These are phyloP conservation scores for Vulpes ferrilata DNA, from an alignment of 2,113 vertebrate genomes.

Conservation along the genomic window DNA sequence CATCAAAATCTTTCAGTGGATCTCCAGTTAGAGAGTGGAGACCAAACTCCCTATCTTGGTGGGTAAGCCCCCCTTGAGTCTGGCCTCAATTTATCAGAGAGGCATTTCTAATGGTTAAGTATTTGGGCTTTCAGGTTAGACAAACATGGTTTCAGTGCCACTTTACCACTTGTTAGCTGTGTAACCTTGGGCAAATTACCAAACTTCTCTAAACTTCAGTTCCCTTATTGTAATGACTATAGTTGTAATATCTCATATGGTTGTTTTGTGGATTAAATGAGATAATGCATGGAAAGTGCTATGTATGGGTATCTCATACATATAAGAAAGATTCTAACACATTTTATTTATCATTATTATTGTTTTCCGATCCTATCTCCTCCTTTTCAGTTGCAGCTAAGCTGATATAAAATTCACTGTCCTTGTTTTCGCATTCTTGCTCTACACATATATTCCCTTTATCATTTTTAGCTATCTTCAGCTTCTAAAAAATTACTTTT, in stretches of 20 bases:
- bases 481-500: neutral
- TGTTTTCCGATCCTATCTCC: neutral
- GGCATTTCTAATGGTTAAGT: neutral
- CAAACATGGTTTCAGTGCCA: neutral
- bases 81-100: neutral
- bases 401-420: neutral
- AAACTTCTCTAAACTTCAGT: conserved; percentile 26
- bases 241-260: neutral
- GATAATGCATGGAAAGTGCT: neutral
- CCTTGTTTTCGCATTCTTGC: neutral
- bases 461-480: neutral
- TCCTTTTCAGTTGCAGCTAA: neutral
- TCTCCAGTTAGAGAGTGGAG: neutral
- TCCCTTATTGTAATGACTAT: neutral
- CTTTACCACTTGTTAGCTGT: neutral
- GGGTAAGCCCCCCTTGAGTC: neutral
- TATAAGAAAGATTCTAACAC: neutral
- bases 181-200: neutral
- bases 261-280: neutral
- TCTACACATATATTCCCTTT: neutral
- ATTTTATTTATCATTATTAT: neutral
- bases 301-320: neutral
- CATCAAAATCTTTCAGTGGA: conserved; percentile 6
- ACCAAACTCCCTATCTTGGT: neutral
- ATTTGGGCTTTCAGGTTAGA: neutral